Evolutionary conservation across 2,888 invertebrate species (phyloP), one percentile per base, ranked within the genome.

Genomic region (Alcis repandata): DNA sequence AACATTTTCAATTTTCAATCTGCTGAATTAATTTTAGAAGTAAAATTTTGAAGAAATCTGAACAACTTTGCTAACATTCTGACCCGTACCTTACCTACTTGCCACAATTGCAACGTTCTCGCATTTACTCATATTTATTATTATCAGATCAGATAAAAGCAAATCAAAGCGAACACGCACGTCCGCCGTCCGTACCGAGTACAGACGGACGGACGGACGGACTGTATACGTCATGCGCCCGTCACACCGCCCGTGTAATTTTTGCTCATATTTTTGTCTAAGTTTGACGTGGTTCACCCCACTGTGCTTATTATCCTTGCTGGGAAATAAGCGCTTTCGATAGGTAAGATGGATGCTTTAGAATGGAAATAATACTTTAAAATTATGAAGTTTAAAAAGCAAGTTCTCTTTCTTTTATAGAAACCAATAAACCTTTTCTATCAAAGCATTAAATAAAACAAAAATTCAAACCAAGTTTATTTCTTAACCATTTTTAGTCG

Each of bases 141-240:
- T 17, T 68, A 72, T 73, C 56, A 45, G 76, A 77, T 79, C 70
- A 67, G 67, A 70, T 71, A 65, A 69, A 59, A 59, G 46, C 15
- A 38, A 60, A 72, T 69, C 63, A 61, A 63, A 64, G 62, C 6
- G 51, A 61, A 53, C 70, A 70, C 72, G 70, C 69, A 63, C 54
- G 67, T 67, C 60, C 36, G 63, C 22, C 54, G 67, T 67, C 60
- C 36, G 63, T 33, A 71, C 77, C 59, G 78, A 77, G 45, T 71
- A 74, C 80, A 59, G 84, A 83, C 82, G 62, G 89, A 85, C 88
- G 86, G 84, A 81, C 85, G 84, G 86, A 87, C 87, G 79, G 76
- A 74, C 76, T 66, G 67, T 68, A 49, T 69, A 68, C 75, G 70
- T 74, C 79, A 74, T 69, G 61, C 49, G 73, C 68, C 79, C 73